Percentiles rank a stretch among this genome's conserved stretches.
phyloP scores from a whole-genome alignment of 2,113 vertebrate genomes.

The Paratilapia polleni region DNA sequence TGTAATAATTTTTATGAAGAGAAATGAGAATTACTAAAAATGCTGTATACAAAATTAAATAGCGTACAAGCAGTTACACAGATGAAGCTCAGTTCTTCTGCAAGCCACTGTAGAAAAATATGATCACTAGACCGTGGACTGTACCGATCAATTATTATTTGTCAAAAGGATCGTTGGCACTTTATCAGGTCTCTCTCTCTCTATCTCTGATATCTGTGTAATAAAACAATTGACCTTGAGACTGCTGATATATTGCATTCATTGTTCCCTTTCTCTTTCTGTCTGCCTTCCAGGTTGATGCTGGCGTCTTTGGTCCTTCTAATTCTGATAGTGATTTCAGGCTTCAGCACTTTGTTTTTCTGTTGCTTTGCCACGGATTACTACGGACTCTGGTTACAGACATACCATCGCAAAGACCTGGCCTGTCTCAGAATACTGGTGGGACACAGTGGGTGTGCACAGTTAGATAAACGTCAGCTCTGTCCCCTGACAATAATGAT shows the following conservation, averaged over 20 bases:
- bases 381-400: constrained; percentile 78
- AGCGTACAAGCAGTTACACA: neutral
- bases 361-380: constrained; percentile 77
- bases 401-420: constrained; percentile 79
- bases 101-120: neutral
- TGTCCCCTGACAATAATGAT: neutral
- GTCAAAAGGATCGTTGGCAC: neutral
- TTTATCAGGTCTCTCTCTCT: neutral
- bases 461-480: too few relatives aligned
- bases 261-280: neutral
- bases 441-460: neutral
- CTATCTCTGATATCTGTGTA: neutral
- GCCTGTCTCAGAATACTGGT: constrained; percentile 83
- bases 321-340: constrained; percentile 75
- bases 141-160: neutral
- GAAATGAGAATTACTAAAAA: neutral
- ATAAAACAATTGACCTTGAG: neutral
- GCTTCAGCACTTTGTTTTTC: constrained; percentile 74
- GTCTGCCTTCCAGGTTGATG: constrained; percentile 73
- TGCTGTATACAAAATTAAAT: neutral
- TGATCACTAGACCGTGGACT: neutral
- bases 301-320: constrained; percentile 81
- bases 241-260: neutral
- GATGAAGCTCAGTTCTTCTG: neutral
- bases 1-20: neutral